Conservation (phyloP, 1,140 invertebrate genomes). For the Micrasema longulum region DNA sequence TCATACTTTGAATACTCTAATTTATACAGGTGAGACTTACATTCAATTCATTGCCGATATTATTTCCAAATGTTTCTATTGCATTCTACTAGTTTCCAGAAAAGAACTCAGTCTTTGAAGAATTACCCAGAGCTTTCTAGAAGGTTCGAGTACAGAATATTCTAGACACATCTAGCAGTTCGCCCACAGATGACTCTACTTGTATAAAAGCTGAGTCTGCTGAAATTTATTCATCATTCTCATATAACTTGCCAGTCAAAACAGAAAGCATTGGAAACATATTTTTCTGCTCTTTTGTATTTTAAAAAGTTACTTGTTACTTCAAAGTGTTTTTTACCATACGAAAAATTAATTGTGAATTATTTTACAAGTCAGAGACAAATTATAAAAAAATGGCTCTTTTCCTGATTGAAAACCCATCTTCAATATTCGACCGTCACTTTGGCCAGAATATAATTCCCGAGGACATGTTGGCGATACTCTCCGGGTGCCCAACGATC, state of each 20-base stretch:
- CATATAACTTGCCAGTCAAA: too few relatives aligned
- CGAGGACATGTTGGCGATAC: not conserved
- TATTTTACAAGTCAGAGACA: not conserved
- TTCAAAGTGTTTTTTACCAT: not conserved
- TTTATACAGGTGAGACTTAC: too few relatives aligned
- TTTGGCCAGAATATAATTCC: conserved; percentile 4
- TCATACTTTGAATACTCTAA: too few relatives aligned
- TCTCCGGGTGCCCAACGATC: not conserved
- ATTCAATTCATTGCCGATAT: too few relatives aligned
- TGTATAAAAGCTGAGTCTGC: not conserved
- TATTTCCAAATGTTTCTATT: too few relatives aligned
- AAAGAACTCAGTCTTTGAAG: not conserved
- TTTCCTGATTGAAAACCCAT: conserved; percentile 7
- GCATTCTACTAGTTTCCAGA: too few relatives aligned
- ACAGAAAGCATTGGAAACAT: too few relatives aligned
- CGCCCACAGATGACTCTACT: conserved; percentile 18
- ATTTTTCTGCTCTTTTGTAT: too few relatives aligned
- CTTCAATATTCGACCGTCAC: conserved; percentile 11
- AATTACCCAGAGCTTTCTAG: conserved; percentile 6
- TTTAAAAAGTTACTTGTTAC: too few relatives aligned
- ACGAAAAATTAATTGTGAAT: too few relatives aligned
- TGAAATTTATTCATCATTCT: too few relatives aligned
- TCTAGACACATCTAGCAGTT: not conserved
- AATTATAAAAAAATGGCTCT: conserved; percentile 16
- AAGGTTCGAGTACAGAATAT: conserved; percentile 15